Evolutionary conservation across 2,888 invertebrate genomes (phyloP), one percentile per base, ranked within the genome.

Genomic region (Noctuana brunneofusca): DNA sequence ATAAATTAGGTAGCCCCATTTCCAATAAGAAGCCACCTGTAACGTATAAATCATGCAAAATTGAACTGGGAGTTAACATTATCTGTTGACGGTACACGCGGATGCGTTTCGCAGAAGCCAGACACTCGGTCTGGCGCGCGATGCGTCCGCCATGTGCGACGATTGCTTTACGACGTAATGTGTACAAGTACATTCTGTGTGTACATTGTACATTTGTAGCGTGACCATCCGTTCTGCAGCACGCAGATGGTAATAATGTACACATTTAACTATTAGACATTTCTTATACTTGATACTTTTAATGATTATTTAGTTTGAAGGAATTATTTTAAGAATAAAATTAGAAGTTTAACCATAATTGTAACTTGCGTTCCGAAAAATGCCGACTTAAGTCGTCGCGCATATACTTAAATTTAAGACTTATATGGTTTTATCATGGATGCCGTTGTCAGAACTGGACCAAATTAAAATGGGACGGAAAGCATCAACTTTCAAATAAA

Each of bases 71-170:
- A 41, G 41, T 41, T 41, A 14, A 41, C 3, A 14, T 41, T 5
- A 41, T 18, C 18, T 48, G 48, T 6, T 48, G 22, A 22, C 48
- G 48, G 20, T 48, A 48, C 48, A 48, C 48, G n/a, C 9, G 72
- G 68, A 72, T 69, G 68, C 69, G 71, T 70, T 84, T 81, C 81
- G 78, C 73, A 76, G 79, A 80, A 81, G 75, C 74, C 80, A 84
- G 88, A 84, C 88, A 83, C 80, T 84, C 84, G 79, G 88, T 89
- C 88, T 88, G 84, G 70, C 74, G 71, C 66, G 58, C 66, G 58
- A 65, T 63, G 65, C 14, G n/a, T 38, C 3, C 65, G 76, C 74
- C 77, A 77, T 78, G 73, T 48, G 64, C 64, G 48, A 59, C 56
- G 52, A 64, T 55, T 49, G 48, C 54, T 54, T 30, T 60, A 60